Evolutionary conservation across 2,113 vertebrate species (phyloP).

Genomic region (Cyanistes caeruleus): DNA sequence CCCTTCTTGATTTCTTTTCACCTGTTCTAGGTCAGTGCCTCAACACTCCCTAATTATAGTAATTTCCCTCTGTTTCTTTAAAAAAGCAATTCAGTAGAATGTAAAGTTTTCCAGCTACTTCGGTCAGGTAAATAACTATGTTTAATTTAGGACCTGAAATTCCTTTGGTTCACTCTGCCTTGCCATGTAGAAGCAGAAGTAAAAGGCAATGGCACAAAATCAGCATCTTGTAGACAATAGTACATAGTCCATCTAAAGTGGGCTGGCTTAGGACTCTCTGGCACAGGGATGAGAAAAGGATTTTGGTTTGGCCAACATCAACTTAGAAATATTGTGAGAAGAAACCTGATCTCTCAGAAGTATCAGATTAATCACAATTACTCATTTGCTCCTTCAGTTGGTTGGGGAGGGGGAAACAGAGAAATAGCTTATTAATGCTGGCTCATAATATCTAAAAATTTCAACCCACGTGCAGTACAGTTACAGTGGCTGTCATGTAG

Average conservation of each 20-base stretch:
- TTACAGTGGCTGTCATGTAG: background rate
- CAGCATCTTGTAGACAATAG: background rate
- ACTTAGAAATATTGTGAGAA: background rate
- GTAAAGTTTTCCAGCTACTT: background rate
- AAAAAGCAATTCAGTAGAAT: background rate
- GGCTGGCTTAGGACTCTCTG: background rate
- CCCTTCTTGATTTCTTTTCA: background rate
- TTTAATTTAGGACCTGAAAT: background rate
- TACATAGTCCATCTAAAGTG: background rate
- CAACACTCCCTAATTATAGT: background rate
- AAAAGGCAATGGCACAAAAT: background rate
- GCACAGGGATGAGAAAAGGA: background rate
- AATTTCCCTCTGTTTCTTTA: background rate
- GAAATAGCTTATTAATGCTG: background rate
- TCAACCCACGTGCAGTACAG: background rate
- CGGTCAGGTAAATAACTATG: background rate
- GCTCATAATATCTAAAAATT: slow-evolving; percentile 4
- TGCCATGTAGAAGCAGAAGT: background rate
- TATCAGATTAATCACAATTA: slow-evolving; percentile 42
- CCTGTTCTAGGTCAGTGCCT: background rate
- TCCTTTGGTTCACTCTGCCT: background rate
- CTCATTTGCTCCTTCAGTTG: slow-evolving; percentile 7
- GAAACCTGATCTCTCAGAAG: background rate
- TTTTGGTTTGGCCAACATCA: background rate
- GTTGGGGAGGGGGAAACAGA: background rate